Conservation (phyloP, 2,888 invertebrate species). For the Diplazon laetatorius region DNA sequence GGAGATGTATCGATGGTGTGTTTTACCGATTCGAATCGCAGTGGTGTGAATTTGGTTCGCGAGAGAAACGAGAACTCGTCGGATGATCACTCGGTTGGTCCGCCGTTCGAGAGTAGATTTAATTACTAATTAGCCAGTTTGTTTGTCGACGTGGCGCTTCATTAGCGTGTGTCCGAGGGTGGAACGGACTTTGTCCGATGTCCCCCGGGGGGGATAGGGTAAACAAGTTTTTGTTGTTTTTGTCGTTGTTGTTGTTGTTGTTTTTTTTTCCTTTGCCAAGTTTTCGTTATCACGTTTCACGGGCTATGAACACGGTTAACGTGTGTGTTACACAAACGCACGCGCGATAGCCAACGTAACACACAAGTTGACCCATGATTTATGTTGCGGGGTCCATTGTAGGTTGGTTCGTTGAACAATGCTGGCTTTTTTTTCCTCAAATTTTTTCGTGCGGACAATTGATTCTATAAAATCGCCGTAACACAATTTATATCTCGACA, state of each 20-base stretch:
- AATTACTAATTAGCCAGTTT: slow-evolving; percentile 70
- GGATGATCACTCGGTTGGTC: slow-evolving; percentile 43
- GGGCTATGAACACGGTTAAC: background rate
- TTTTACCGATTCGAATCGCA: background rate
- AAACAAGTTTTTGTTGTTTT: no score
- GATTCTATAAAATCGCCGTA: no score
- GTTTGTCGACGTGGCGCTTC: slow-evolving; percentile 64
- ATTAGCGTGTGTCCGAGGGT: slow-evolving; percentile 60
- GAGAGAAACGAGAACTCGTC: slow-evolving; percentile 15
- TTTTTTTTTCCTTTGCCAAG: no score
- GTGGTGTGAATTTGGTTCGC: slow-evolving; percentile 45
- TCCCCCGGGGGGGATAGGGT: background rate
- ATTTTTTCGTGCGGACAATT: no score
- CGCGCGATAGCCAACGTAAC: no score
- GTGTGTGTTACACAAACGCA: background rate
- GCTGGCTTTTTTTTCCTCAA: no score
- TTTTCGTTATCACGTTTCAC: no score
- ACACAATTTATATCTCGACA: no score
- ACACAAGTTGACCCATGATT: no score
- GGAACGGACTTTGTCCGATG: background rate
- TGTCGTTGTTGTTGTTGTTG: no score
- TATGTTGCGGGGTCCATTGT: no score
- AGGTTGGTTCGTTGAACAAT: no score
- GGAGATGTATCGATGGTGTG: background rate
- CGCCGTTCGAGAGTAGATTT: slow-evolving; percentile 62